phyloP scores from a whole-genome alignment of 2,113 vertebrate species.

The Scatophagus argus region DNA sequence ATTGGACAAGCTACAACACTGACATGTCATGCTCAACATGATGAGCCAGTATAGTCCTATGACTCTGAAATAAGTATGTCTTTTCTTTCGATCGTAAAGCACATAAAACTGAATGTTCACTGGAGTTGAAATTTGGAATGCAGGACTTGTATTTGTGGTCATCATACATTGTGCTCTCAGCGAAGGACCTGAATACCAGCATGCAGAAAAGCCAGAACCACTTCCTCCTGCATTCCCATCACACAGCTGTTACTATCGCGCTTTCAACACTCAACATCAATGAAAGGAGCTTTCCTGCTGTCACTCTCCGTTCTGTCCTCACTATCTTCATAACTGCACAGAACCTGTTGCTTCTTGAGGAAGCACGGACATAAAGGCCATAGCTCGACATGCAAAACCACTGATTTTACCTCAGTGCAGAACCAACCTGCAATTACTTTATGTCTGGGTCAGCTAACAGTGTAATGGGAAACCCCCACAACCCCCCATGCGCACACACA shows the following conservation, averaged over 20 bases:
- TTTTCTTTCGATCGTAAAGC: not conserved
- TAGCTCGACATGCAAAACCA: constrained; percentile 21
- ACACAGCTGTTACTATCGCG: constrained; percentile 59
- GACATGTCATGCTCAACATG: constrained; percentile 10
- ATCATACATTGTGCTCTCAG: not conserved
- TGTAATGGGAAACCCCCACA: constrained; percentile 30
- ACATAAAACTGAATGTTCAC: not conserved
- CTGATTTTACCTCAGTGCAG: constrained; percentile 29
- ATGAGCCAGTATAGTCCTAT: not conserved
- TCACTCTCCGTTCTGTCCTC: constrained; percentile 48
- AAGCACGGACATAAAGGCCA: constrained; percentile 46
- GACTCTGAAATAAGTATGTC: not conserved
- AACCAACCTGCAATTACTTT: constrained; percentile 60
- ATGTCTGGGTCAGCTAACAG: constrained; percentile 63
- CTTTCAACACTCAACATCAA: constrained; percentile 53
- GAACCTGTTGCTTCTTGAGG: constrained; percentile 50
- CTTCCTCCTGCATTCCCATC: constrained; percentile 16
- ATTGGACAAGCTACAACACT: not conserved
- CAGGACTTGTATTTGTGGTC: not conserved
- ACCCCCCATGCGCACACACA: not conserved
- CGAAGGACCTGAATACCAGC: not conserved
- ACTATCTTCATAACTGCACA: constrained; percentile 22
- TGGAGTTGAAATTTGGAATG: not conserved
- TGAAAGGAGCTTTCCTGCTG: constrained; percentile 34
- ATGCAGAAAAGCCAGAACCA: no score